These are phyloP conservation scores for Drosophila albomicans DNA, from an alignment of 1,140 invertebrate species.

Conservation along the genomic window DNA sequence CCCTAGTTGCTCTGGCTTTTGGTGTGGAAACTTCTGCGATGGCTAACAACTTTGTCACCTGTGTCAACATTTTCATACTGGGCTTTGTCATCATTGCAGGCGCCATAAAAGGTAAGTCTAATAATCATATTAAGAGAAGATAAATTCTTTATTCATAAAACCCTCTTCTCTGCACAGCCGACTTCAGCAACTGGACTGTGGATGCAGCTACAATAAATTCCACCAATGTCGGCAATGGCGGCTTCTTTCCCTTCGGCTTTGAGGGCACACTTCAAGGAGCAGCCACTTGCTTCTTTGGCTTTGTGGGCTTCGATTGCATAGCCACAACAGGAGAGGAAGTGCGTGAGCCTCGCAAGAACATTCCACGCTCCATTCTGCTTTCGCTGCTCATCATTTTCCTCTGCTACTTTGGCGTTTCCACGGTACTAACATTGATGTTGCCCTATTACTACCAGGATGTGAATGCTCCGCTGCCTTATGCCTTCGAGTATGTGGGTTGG, in stretches of 20 bases:
- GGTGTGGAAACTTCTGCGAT: slow-evolving; percentile 94
- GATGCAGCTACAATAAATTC: slow-evolving; percentile 43
- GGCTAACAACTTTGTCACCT: slow-evolving; percentile 94
- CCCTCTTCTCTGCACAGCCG: slow-evolving; percentile 37
- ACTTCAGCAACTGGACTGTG: slow-evolving; percentile 63
- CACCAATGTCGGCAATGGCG: slow-evolving; percentile 85
- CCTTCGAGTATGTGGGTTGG: slow-evolving; percentile 90
- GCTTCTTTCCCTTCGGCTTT: slow-evolving; percentile 89
- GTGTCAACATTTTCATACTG: slow-evolving; percentile 93
- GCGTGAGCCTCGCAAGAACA: slow-evolving; percentile 93
- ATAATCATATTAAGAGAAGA: no score
- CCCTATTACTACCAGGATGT: slow-evolving; percentile 91
- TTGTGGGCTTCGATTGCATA: slow-evolving; percentile 97
- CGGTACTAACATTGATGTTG: slow-evolving; percentile 93
- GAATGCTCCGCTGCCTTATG: slow-evolving; percentile 90
- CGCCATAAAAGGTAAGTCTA: slow-evolving; percentile 88
- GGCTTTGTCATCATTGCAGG: slow-evolving; percentile 93
- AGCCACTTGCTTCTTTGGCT: slow-evolving; percentile 97
- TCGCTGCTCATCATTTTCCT: slow-evolving; percentile 92
- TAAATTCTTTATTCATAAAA: background rate
- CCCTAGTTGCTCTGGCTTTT: slow-evolving; percentile 87
- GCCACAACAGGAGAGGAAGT: slow-evolving; percentile 90
- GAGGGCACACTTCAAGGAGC: slow-evolving; percentile 90
- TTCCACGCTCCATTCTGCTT: slow-evolving; percentile 93
- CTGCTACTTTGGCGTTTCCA: slow-evolving; percentile 93